Evolutionary conservation across 2,113 vertebrate genomes (phyloP), one percentile per base, ranked within the genome.

Genomic region (Chaetodon trifascialis): DNA sequence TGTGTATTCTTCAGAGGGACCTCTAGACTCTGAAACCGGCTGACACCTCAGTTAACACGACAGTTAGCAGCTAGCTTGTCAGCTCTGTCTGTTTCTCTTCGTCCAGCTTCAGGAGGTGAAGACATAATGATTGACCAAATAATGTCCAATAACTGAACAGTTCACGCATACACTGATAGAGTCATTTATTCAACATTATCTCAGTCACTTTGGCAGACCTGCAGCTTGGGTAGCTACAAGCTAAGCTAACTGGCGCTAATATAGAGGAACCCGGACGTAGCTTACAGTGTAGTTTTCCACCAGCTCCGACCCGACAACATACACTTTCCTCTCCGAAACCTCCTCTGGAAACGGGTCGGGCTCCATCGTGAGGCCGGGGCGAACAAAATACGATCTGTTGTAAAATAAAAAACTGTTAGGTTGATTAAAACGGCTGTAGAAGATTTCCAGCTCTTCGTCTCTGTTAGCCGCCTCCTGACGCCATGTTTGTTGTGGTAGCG

Each of bases 231-330:
- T 44, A 42, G 84, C 72, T 69, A 58, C 34, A 8, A 46, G 71
- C 86, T 79, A 84, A 40, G 76, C 75, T 79, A 85, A 69, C 30
- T 1, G 11, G 2, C 59, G 47, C 59, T 56, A 12, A 10, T 44
- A 38, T 62, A 66, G 5, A 51, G 3, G 54, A 23, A 55, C 11
- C 56, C 19, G n/a, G 60, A 47, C 51, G 64, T 34, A 95, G 94
- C 93, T 88, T 80, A 93, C 92, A 0, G 98, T 99, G 85, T 99
- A 99, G 49, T 96, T 98, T 65, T 99, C 98, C 94, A 99, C 95
- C 64, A 92, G 95, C 94, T 99, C 97, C 11, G 98, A 97, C 30
- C 97, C 97, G 63, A 97, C 93, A 30, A 98, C 93, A 15, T 89
- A 93, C 72, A 97, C 95, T 89, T 90, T 94, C 73, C 96, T 96